A percentile compares a stretch with the other conserved stretches of the same genome.
Conservation (phyloP, 2,888 invertebrate genomes). For the Syrphus vitripennis region DNA sequence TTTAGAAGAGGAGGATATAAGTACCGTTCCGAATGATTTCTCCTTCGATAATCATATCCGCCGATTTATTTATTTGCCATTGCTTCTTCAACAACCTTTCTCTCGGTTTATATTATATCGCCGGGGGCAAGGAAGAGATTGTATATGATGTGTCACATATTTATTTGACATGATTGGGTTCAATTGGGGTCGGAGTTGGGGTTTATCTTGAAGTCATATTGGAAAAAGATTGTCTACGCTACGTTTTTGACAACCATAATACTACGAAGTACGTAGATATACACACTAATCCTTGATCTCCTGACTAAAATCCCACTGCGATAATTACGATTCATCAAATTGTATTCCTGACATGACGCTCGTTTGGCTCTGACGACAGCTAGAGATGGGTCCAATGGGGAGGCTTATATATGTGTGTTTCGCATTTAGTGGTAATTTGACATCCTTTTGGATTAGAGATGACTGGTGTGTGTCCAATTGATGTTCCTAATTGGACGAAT, state of each 20-base stretch:
- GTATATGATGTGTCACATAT: slow-evolving; percentile 64
- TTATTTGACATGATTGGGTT: slow-evolving; percentile 69
- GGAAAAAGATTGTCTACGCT: slow-evolving; percentile 39
- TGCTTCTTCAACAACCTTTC: slow-evolving; percentile 26
- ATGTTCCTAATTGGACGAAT: slow-evolving; percentile 61
- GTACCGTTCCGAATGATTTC: slow-evolving; percentile 60
- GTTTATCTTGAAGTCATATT: background rate
- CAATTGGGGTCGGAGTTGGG: slow-evolving; percentile 15
- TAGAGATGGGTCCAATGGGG: background rate
- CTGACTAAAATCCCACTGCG: slow-evolving; percentile 53
- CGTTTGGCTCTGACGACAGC: background rate
- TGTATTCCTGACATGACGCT: slow-evolving; percentile 48
- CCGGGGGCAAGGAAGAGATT: background rate
- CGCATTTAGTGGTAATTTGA: slow-evolving; percentile 43
- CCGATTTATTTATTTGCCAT: slow-evolving; percentile 64
- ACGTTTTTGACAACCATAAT: slow-evolving; percentile 26
- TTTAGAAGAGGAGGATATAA: slow-evolving; percentile 42
- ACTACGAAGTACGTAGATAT: background rate
- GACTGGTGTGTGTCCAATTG: slow-evolving; percentile 55
- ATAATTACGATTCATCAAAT: slow-evolving; percentile 71
- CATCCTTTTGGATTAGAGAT: slow-evolving; percentile 38
- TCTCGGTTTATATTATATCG: background rate
- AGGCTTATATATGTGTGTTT: background rate
- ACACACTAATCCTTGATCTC: slow-evolving; percentile 39
- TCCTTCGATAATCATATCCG: slow-evolving; percentile 70